Evolutionary conservation across 2,113 vertebrate genomes (phyloP).

Genomic region (Ameiurus melas): DNA sequence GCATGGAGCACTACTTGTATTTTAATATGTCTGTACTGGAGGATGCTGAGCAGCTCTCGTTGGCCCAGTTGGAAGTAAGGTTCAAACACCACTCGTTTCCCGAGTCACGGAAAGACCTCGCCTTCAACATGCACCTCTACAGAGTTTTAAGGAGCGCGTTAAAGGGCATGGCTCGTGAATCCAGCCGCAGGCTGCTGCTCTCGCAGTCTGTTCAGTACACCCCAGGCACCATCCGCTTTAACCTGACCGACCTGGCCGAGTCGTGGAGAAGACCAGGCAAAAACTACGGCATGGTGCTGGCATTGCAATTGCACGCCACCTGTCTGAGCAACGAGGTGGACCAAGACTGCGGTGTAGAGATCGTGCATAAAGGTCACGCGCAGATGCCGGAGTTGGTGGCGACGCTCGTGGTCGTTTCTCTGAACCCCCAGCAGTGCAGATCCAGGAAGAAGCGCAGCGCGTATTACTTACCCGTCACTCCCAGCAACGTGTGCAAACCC

Average conservation of each 20-base stretch:
- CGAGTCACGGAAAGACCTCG: not conserved
- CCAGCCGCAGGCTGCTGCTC: conserved; percentile 68
- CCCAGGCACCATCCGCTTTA: conserved; percentile 69
- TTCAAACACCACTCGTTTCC: conserved; percentile 71
- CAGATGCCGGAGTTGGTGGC: conserved; percentile 62
- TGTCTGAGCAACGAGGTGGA: conserved; percentile 13
- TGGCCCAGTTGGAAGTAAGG: conserved; percentile 81
- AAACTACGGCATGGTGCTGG: conserved; percentile 74
- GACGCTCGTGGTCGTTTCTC: conserved; percentile 80
- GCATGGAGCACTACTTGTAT: conserved; percentile 78
- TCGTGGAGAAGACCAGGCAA: conserved; percentile 60
- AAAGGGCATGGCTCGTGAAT: conserved; percentile 50
- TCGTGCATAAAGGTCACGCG: not conserved
- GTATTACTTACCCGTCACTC: conserved; percentile 37
- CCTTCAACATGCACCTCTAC: conserved; percentile 75
- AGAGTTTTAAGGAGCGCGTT: conserved; percentile 56
- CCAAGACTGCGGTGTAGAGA: not conserved
- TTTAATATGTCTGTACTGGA: conserved; percentile 88
- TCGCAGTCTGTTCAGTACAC: conserved; percentile 70
- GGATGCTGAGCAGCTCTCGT: conserved; percentile 75
- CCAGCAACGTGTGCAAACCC: conserved; percentile 80
- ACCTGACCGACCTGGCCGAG: conserved; percentile 72
- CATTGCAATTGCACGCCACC: conserved; percentile 68
- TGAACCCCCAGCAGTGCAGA: conserved; percentile 77
- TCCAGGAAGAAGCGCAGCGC: conserved; percentile 67